These are phyloP conservation scores for Lepidocolaptes lacrymiger DNA, from an alignment of 2,797 vertebrate species.

Conservation along the genomic window DNA sequence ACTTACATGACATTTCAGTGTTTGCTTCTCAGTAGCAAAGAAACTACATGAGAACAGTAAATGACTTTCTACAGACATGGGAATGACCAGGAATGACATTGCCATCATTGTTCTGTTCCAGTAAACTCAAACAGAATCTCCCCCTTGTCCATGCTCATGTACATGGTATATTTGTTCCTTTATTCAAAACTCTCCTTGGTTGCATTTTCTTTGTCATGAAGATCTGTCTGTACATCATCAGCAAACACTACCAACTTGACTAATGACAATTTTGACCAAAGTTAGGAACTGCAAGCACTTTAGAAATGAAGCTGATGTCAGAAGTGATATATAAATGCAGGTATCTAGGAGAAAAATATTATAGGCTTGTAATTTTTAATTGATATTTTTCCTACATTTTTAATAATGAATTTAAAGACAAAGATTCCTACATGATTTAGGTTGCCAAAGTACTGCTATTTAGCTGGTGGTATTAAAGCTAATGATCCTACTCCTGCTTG, in stretches of 20 bases:
- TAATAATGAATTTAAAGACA: neutral
- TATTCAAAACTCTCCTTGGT: neutral
- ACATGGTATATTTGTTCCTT: neutral
- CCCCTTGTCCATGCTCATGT: neutral
- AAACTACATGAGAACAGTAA: neutral
- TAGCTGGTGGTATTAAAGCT: neutral
- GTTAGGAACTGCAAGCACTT: neutral
- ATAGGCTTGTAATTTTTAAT: neutral
- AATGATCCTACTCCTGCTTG: neutral
- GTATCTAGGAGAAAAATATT: neutral
- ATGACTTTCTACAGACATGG: neutral
- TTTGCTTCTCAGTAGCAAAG: neutral
- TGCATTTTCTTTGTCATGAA: neutral
- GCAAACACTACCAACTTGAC: neutral
- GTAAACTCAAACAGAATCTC: neutral
- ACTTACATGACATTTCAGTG: neutral
- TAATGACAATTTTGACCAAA: neutral
- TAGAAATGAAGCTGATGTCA: neutral
- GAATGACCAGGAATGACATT: neutral
- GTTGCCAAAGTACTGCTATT: neutral
- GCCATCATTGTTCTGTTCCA: neutral
- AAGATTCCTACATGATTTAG: neutral
- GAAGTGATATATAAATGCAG: neutral
- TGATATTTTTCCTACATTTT: neutral
- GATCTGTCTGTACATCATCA: neutral